A percentile compares a stretch with the other conserved stretches of the same genome.
Conservation (phyloP, 2,888 invertebrate genomes). For the Elysia crispata region DNA sequence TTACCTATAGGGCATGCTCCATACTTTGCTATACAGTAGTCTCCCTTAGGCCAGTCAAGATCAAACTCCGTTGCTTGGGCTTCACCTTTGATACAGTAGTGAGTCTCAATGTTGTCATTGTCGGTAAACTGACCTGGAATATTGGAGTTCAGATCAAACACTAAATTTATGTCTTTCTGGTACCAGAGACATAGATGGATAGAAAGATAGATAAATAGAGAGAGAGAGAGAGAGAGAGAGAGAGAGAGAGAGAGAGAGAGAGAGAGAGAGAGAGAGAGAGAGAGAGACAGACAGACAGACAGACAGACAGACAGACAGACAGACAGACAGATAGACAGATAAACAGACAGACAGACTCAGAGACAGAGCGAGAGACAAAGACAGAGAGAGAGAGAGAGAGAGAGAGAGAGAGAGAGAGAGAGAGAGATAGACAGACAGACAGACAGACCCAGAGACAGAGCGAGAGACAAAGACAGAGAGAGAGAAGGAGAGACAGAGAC, state of each 20-base stretch:
- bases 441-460: background rate
- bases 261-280: constrained; percentile 4
- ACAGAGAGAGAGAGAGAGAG: constrained; percentile 13
- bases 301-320: constrained; percentile 2
- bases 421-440: background rate
- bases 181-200: constrained; percentile 1
- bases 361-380: constrained; percentile 15
- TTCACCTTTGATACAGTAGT: constrained; percentile 61
- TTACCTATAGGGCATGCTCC: constrained; percentile 57
- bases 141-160: no score
- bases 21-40: constrained; percentile 60
- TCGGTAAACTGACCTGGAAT: background rate
- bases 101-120: constrained; percentile 37
- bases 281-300: constrained; percentile 17
- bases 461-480: background rate
- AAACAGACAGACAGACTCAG: no score
- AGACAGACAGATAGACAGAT: no score
- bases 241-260: background rate
- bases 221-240: constrained; percentile 6
- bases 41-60: constrained; percentile 60
- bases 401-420: constrained; percentile 13
- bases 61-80: constrained; percentile 52
- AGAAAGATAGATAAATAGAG: background rate
- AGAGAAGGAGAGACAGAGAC: background rate
- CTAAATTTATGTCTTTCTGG: no score